Evolutionary conservation across 2,113 vertebrate species (phyloP).

Genomic region (Progne subis): DNA sequence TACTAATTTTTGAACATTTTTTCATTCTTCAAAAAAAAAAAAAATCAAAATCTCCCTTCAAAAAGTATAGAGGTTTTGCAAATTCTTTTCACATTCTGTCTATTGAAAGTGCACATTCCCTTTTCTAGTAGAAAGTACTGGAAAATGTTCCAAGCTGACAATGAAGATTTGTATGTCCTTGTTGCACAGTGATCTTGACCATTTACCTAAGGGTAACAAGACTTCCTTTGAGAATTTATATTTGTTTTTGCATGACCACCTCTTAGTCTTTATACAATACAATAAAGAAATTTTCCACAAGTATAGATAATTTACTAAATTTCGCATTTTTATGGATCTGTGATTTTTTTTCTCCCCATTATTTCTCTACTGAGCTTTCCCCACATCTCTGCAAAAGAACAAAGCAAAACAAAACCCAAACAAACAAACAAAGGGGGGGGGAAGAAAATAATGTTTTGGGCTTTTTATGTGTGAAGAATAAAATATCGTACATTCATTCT

Average conservation of each 20-base stretch:
- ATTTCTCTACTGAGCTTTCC: background rate
- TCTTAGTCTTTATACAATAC: background rate
- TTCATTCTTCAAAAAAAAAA: background rate
- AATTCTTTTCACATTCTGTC: background rate
- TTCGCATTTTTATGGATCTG: background rate
- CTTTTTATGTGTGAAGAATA: background rate
- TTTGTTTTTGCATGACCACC: background rate
- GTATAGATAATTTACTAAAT: background rate
- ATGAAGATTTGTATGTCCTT: background rate
- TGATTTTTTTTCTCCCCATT: background rate
- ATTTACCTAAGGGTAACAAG: background rate
- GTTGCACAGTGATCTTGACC: background rate
- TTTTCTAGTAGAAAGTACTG: background rate
- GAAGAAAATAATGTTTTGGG: rapidly evolving
- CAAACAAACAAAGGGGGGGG: rapidly evolving
- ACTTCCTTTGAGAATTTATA: background rate
- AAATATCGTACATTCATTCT: background rate
- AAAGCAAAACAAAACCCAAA: background rate
- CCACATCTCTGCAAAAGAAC: background rate
- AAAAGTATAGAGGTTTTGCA: background rate
- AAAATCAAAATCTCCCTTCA: background rate
- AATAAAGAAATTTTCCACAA: background rate
- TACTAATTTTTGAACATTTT: background rate
- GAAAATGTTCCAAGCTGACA: background rate
- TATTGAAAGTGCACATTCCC: background rate